Base-by-base conservation (phyloP, 2,888 invertebrate genomes). In the Elysia crispata region DNA sequence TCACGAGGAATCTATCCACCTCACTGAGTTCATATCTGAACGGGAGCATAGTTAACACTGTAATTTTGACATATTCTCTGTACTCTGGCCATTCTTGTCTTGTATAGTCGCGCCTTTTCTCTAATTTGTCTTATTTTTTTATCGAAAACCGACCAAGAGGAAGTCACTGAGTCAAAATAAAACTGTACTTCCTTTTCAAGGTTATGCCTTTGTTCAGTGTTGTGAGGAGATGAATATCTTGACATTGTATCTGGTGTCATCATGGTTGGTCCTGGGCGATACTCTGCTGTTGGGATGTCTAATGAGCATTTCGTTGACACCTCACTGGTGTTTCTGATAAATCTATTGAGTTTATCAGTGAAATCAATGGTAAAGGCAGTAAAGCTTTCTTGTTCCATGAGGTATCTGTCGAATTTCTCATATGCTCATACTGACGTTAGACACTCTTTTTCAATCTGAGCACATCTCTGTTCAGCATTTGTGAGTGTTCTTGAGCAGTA, bases 281-380 rank as follows among this genome's bases (percentile, higher is more conserved):
- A 66, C 6, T 66, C 25, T 23, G 30, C 30, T 28, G 67, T 66
- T 20, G 20, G 30, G 20, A 13, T n/a, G 31, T 15, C 70, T 13
- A 75, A 76, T 75, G 33, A 60, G 33, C 50, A 75, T 11, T 75
- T 1, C 75, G 31, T 41, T 76, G 80, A 6, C 75, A 75, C 54
- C 80, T 76, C 67, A 76, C 75, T 15, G 80, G 75, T 57, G 69
- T n/a, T 70, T 76, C 80, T 69, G 75, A 69, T 30, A 76, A 31
- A 1, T n/a, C 11, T 33, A 70, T 76, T 62, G 79, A 62, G 20
- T 79, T 13, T 6, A 76, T 28, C 31, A 79, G 57, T 13, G 76
- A 30, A 28, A 80, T 0, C 30, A 69, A 41, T n/a, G 57, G 73
- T 73, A 3, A 15, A n/a, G 20, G 50, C 23, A 23, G 18, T 3